phyloP scores from a whole-genome alignment of 2,888 invertebrate species.

The Gymnoscelis rufifasciata region DNA sequence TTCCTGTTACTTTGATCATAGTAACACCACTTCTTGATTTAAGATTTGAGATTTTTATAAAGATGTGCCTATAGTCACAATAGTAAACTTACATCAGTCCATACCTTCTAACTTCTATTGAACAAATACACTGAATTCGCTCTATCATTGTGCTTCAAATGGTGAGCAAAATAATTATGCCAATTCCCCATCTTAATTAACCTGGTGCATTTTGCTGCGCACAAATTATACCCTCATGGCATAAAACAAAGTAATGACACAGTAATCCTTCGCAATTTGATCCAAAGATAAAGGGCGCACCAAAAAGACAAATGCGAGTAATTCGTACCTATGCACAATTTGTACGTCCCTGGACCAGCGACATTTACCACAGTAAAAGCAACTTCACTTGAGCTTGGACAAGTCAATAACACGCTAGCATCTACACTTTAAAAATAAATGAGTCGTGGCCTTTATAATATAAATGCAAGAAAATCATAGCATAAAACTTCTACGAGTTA shows the following conservation, averaged over 20 bases:
- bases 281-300: conserved; percentile 11
- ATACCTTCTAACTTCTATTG: no score
- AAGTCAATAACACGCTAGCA: conserved; percentile 9
- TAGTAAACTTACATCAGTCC: no score
- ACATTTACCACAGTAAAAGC: neutral
- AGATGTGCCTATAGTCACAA: no score
- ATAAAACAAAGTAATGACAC: conserved; percentile 1
- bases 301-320: conserved; percentile 8
- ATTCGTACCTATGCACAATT: neutral
- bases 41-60: no score
- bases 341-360: neutral
- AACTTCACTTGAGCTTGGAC: neutral
- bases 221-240: neutral
- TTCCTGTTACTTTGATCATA: no score
- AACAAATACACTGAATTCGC: no score
- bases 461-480: neutral
- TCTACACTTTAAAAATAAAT: conserved; percentile 29
- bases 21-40: no score
- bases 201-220: no score
- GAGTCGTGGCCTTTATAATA: conserved; percentile 8
- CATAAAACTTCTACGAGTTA: neutral
- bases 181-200: no score
- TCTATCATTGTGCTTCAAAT: no score
- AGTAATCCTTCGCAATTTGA: conserved; percentile 14
- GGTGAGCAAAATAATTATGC: no score